A percentile compares a stretch with the other conserved stretches of the same genome.
Evolutionary conservation across 1,140 invertebrate species (phyloP).

Genomic region (Augochlora pura): DNA sequence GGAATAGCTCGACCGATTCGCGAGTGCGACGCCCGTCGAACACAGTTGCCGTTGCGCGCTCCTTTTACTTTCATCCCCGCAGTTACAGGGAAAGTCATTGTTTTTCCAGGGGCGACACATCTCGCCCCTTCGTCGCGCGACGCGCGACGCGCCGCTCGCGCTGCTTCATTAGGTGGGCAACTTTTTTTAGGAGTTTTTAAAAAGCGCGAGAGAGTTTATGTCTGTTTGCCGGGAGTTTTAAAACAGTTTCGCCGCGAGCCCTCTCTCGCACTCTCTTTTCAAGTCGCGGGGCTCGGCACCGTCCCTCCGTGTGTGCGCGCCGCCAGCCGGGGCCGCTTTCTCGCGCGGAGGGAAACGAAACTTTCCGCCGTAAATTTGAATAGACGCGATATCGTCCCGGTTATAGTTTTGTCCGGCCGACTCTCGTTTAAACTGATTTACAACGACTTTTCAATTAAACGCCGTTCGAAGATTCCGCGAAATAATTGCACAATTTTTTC

Average conservation of each 20-base stretch:
- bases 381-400: slow-evolving; percentile 46
- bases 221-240: slow-evolving; percentile 70
- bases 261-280: slow-evolving; percentile 32
- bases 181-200: slow-evolving; percentile 71
- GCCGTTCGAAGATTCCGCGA: neutral
- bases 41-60: slow-evolving; percentile 7
- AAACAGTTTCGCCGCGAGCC: slow-evolving; percentile 63
- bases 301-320: slow-evolving; percentile 16
- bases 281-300: slow-evolving; percentile 38
- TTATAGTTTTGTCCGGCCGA: slow-evolving; percentile 49
- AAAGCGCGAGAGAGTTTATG: slow-evolving; percentile 69
- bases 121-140: slow-evolving; percentile 40
- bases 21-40: neutral
- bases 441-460: slow-evolving; percentile 44
- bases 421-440: slow-evolving; percentile 38
- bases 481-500: too few relatives aligned
- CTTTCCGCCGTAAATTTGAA: slow-evolving; percentile 56
- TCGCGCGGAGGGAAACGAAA: slow-evolving; percentile 52
- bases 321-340: slow-evolving; percentile 43
- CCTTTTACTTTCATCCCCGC: slow-evolving; percentile 38
- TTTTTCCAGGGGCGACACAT: slow-evolving; percentile 47
- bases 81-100: slow-evolving; percentile 41
- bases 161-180: slow-evolving; percentile 67
- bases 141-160: slow-evolving; percentile 38
- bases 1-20: neutral